Base-by-base conservation (phyloP, 2,888 invertebrate genomes). In the Drosophila mimica region DNA sequence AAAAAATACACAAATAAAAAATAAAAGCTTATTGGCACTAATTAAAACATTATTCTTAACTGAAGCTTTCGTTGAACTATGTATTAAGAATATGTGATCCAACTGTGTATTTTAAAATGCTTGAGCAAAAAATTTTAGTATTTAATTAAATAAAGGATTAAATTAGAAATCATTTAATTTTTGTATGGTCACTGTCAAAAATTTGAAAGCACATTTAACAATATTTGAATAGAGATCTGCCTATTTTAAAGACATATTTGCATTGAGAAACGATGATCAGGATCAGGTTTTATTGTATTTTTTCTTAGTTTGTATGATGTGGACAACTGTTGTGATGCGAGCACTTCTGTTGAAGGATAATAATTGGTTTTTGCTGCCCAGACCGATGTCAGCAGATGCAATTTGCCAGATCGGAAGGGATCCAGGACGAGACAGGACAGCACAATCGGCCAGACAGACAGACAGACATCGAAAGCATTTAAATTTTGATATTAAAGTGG, bases 401-500 rank as follows among this genome's bases (percentile, higher is more conserved):
- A 83, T 82, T 85, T 82, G 73, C 54, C 66, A 43, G 85, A 82
- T 86, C 88, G 86, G 81, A 82, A 82, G 82, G 84, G 88, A 85
- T 87, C 76, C 70, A 56, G 59, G 63, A 61, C 75, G 43, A 58
- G 43, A 30, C 53, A 36, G 36, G 48, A 17, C 59, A 43, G 36
- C 30, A 38, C 34, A 56, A 34, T 36, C 71, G 30, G 33, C 36
- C 60, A 36, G 31, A 13, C 40, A 38, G n/a, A n/a, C 61, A 31
- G 63, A 68, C 69, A 54, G 59, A 63, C 54, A 67, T 65, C 57
- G 73, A 84, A 83, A 79, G 82, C 88, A 88, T 89, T 88, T 88
- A 83, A 88, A 88, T 88, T 89, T 88, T 79, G 86, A 89, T 88
- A 88, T 89, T 88, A 89, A 88, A 90, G 79, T 88, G 87, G 88